These are phyloP conservation scores for honey bee (Apis mellifera) DNA, from an alignment of 1,140 invertebrate genomes.

Conservation along the genomic window DNA sequence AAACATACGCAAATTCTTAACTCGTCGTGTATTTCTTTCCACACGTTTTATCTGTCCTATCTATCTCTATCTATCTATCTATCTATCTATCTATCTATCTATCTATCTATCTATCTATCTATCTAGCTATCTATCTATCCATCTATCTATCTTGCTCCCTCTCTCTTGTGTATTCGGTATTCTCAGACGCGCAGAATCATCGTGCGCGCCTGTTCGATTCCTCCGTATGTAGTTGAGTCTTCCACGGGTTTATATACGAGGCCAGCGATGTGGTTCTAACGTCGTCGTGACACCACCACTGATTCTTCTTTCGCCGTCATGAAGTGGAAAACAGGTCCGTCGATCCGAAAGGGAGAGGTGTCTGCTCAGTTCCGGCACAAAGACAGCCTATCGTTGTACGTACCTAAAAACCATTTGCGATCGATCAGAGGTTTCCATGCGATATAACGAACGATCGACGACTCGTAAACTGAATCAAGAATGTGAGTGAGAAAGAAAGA, in stretches of 20 bases:
- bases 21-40: background rate
- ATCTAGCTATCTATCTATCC: no score
- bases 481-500: background rate
- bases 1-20: background rate
- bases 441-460: conserved; percentile 43
- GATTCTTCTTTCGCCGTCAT: conserved; percentile 22
- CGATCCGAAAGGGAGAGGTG: conserved; percentile 12
- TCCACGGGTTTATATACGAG: conserved; percentile 26
- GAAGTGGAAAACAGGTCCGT: conserved; percentile 28
- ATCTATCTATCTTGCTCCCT: conserved; percentile 20
- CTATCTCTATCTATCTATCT: conserved; percentile 23
- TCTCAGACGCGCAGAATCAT: conserved; percentile 68
- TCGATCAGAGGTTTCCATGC: conserved; percentile 62
- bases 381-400: conserved; percentile 29
- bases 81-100: background rate
- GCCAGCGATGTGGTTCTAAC: conserved; percentile 9
- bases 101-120: conserved; percentile 25
- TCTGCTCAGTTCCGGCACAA: conserved; percentile 19
- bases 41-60: conserved; percentile 11
- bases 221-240: conserved; percentile 37
- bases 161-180: conserved; percentile 13
- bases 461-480: conserved; percentile 40
- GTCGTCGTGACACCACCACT: conserved; percentile 19
- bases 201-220: conserved; percentile 60
- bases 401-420: conserved; percentile 57